These are phyloP conservation scores for Eupithecia subumbrata DNA, from an alignment of 2,888 invertebrate species.

Conservation along the genomic window DNA sequence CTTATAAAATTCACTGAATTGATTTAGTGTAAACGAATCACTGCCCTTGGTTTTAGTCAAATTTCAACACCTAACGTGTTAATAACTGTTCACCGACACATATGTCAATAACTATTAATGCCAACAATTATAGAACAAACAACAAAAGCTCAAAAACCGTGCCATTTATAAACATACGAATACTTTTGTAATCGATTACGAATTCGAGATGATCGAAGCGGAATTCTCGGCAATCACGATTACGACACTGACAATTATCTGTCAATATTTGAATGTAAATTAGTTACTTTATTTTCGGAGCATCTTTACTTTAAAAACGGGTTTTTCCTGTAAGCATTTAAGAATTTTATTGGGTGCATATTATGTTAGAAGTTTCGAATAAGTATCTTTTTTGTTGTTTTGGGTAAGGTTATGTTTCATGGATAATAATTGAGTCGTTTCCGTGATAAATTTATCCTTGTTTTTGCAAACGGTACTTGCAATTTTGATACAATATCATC, in stretches of 20 bases:
- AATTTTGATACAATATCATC: constrained; percentile 61
- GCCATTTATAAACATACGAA: constrained; percentile 70
- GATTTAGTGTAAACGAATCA: constrained; percentile 14
- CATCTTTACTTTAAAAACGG: background rate
- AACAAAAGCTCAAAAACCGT: constrained; percentile 63
- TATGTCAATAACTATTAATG: constrained; percentile 37
- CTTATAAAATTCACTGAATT: constrained; percentile 16
- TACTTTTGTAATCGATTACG: constrained; percentile 65
- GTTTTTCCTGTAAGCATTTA: background rate
- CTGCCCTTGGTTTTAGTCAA: constrained; percentile 22
- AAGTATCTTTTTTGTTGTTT: background rate
- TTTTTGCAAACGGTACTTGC: constrained; percentile 64
- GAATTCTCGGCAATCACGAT: constrained; percentile 54
- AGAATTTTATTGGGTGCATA: background rate
- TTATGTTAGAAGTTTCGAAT: background rate
- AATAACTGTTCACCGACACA: constrained; percentile 29
- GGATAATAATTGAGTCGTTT: background rate
- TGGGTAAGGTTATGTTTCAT: background rate
- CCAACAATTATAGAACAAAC: constrained; percentile 55
- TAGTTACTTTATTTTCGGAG: constrained; percentile 19
- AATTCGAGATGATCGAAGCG: constrained; percentile 55
- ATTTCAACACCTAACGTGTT: constrained; percentile 25
- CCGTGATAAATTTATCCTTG: constrained; percentile 16
- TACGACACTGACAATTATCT: constrained; percentile 57
- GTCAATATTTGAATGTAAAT: constrained; percentile 46